A percentile compares a stretch with the other conserved stretches of the same genome.
Evolutionary conservation across 2,113 vertebrate genomes (phyloP).

Genomic region (Mesitornis unicolor): DNA sequence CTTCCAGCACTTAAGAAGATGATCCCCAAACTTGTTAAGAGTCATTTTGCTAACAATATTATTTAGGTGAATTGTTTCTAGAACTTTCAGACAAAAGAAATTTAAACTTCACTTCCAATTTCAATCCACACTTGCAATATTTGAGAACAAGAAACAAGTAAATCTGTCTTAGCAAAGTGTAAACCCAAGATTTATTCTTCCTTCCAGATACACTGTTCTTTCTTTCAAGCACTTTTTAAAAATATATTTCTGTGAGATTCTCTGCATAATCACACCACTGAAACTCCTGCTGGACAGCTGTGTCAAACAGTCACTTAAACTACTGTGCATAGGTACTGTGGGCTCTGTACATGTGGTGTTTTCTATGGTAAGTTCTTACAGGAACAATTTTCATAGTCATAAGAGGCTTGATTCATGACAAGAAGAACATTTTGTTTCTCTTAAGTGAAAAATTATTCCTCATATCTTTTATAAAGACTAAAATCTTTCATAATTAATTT

Average conservation of each 20-base stretch:
- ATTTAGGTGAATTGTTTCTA: background rate
- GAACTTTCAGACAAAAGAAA: background rate
- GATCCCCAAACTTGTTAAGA: background rate
- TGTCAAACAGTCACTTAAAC: background rate
- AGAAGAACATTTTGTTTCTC: background rate
- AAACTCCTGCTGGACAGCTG: background rate
- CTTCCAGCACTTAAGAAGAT: background rate
- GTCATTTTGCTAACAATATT: background rate
- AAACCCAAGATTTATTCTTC: background rate
- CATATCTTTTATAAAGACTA: background rate
- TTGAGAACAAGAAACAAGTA: background rate
- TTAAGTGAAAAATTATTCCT: background rate
- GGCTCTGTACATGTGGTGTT: background rate
- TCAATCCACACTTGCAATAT: background rate
- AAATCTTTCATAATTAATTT: background rate
- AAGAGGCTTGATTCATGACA: background rate
- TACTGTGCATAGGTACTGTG: background rate
- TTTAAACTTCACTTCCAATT: background rate
- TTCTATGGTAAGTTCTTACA: background rate
- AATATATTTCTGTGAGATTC: background rate
- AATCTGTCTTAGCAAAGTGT: background rate
- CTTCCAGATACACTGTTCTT: background rate
- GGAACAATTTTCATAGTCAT: background rate
- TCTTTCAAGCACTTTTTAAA: background rate
- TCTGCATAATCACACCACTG: background rate